phyloP scores from a whole-genome alignment of 2,888 invertebrate genomes.

The Hymenopus coronatus region DNA sequence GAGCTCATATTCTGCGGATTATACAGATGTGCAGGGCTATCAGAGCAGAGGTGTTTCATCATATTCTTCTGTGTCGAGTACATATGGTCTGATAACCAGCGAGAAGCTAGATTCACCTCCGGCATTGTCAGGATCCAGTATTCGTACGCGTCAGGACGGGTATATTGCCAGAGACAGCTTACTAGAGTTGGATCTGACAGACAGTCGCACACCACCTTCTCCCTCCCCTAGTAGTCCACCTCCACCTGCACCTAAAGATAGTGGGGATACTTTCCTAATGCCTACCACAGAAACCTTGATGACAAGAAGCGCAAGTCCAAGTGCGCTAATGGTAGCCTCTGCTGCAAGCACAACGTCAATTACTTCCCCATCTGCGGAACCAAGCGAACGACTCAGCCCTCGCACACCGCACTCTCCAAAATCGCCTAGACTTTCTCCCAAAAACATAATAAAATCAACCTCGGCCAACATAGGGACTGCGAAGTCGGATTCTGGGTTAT shows the following conservation, averaged over 20 bases:
- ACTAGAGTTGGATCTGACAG: slow-evolving; percentile 27
- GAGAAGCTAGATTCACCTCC: slow-evolving; percentile 43
- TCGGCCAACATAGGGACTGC: slow-evolving; percentile 64
- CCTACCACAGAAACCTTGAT: slow-evolving; percentile 44
- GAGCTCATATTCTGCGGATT: not conserved
- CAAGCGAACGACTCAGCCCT: slow-evolving; percentile 33
- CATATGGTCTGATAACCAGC: slow-evolving; percentile 53
- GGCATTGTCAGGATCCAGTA: slow-evolving; percentile 60
- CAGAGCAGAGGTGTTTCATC: slow-evolving; percentile 38
- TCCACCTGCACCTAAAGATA: slow-evolving; percentile 76
- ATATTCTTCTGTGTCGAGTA: not conserved
- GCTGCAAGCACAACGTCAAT: slow-evolving; percentile 43
- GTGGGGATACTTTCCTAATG: slow-evolving; percentile 53
- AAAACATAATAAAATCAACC: slow-evolving; percentile 59
- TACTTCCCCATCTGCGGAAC: slow-evolving; percentile 33
- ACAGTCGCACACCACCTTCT: slow-evolving; percentile 32
- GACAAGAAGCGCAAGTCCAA: slow-evolving; percentile 38
- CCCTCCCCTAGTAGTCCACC: slow-evolving; percentile 69
- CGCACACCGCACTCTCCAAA: slow-evolving; percentile 59
- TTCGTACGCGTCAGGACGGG: slow-evolving; percentile 62
- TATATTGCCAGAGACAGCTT: slow-evolving; percentile 49
- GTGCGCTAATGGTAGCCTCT: slow-evolving; percentile 42
- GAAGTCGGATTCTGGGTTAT: slow-evolving; percentile 82
- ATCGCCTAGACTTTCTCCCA: slow-evolving; percentile 70
- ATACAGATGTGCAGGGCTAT: not conserved